Conservation (phyloP, 2,888 invertebrate genomes). For the Volucella inanis region DNA sequence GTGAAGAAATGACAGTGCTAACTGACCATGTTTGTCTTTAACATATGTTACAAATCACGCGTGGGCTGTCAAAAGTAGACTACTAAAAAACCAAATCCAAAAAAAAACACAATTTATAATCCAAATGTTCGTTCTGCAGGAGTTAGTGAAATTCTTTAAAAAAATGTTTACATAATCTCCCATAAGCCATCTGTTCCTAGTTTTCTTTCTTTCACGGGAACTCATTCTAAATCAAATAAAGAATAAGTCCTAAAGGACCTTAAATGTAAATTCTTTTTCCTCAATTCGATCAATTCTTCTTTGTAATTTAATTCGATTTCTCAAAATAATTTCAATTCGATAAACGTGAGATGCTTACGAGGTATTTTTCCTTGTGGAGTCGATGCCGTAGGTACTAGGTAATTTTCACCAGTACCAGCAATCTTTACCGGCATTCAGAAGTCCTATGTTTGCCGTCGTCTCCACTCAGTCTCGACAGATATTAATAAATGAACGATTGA, state of each 20-base stretch:
- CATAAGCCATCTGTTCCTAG: neutral
- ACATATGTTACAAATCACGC: too few relatives aligned
- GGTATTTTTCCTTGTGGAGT: neutral
- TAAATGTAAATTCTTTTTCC: constrained; percentile 29
- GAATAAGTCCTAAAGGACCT: constrained; percentile 18
- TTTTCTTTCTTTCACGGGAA: neutral
- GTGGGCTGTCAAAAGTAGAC: too few relatives aligned
- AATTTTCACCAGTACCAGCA: neutral
- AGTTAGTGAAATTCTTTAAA: too few relatives aligned
- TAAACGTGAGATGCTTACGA: constrained; percentile 24
- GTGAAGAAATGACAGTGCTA: too few relatives aligned
- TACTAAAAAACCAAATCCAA: too few relatives aligned
- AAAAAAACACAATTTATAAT: too few relatives aligned
- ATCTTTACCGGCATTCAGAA: neutral
- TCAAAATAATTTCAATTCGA: constrained; percentile 37
- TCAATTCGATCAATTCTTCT: constrained; percentile 33
- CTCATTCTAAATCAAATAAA: neutral
- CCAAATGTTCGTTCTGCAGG: too few relatives aligned
- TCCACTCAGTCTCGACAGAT: constrained; percentile 1
- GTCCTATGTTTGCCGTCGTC: neutral
- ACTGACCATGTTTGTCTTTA: too few relatives aligned
- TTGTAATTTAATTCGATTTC: constrained; percentile 19
- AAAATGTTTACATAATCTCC: too few relatives aligned
- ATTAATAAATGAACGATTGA: constrained; percentile 42
- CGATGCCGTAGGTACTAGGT: neutral